Conservation (phyloP, 2,113 vertebrate genomes). For the Artemisiospiza belli region DNA sequence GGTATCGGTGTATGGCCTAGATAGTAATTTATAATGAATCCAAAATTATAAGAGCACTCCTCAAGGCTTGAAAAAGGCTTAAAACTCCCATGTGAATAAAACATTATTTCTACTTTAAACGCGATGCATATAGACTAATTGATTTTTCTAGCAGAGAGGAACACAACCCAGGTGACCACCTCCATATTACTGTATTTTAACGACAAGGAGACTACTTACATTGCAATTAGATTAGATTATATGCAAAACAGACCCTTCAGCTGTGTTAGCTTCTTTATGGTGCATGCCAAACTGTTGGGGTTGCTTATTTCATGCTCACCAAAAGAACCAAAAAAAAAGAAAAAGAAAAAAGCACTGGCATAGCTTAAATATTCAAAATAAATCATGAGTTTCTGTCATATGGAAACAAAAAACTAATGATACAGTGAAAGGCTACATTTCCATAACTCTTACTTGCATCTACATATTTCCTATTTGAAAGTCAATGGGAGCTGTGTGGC, state of each 20-base stretch:
- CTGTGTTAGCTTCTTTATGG: neutral
- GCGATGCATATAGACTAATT: neutral
- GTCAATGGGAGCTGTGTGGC: slow-evolving; percentile 19
- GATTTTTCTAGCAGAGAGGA: slow-evolving; percentile 2
- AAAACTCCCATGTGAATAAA: neutral
- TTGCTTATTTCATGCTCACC: neutral
- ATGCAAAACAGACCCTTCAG: neutral
- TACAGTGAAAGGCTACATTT: slow-evolving; percentile 62
- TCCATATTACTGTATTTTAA: neutral
- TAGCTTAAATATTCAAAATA: slow-evolving; percentile 56
- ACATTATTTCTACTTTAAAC: neutral
- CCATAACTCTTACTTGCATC: slow-evolving; percentile 46
- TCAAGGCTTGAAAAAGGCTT: neutral
- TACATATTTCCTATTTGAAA: slow-evolving; percentile 60
- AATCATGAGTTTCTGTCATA: slow-evolving; percentile 50
- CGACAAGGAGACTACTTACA: neutral
- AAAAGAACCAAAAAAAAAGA: neutral
- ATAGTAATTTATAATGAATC: neutral
- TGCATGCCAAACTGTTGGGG: neutral
- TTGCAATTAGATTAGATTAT: neutral
- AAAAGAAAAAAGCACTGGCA: neutral
- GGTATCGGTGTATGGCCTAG: neutral
- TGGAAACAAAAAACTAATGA: slow-evolving; percentile 68
- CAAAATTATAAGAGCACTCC: neutral
- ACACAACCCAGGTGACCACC: neutral